Percentiles rank a stretch among this genome's conserved stretches.
Evolutionary conservation across 1,140 invertebrate genomes (phyloP).

Genomic region (Leptinotarsa defecta): DNA sequence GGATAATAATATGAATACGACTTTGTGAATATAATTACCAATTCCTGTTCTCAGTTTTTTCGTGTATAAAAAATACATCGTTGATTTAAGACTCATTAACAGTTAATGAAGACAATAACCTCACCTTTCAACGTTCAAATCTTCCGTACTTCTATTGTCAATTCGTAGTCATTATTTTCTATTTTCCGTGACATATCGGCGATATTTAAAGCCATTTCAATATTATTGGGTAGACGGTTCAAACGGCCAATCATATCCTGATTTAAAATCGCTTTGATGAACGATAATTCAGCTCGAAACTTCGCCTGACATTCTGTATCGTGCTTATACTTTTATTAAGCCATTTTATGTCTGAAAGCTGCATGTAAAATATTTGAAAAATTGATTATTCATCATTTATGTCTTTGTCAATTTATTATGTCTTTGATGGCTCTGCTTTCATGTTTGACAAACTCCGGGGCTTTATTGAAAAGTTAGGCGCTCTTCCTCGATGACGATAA

Average conservation of each 20-base stretch:
- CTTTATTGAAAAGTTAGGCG: slow-evolving; percentile 29
- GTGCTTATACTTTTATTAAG: slow-evolving; percentile 47
- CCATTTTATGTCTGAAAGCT: slow-evolving; percentile 45
- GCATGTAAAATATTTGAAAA: slow-evolving; percentile 48
- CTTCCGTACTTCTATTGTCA: too few relatives aligned
- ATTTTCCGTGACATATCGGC: slow-evolving; percentile 27
- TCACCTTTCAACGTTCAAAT: too few relatives aligned
- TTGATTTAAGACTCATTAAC: too few relatives aligned
- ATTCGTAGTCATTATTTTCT: too few relatives aligned
- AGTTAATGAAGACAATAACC: too few relatives aligned
- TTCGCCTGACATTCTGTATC: slow-evolving; percentile 34
- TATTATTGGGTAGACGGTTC: slow-evolving; percentile 34
- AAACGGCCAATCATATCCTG: slow-evolving; percentile 11
- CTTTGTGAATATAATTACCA: too few relatives aligned
- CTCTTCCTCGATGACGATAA: slow-evolving; percentile 6
- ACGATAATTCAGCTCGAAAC: slow-evolving; percentile 9
- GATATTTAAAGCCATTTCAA: slow-evolving; percentile 30
- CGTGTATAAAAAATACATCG: too few relatives aligned
- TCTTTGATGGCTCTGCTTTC: slow-evolving; percentile 34
- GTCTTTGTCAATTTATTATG: slow-evolving; percentile 46
- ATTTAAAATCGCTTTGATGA: not conserved
- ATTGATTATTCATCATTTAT: slow-evolving; percentile 49
- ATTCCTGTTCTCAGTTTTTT: too few relatives aligned
- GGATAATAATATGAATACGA: too few relatives aligned
- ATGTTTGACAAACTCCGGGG: slow-evolving; percentile 29